A percentile compares a stretch with the other conserved stretches of the same genome.
phyloP scores from a whole-genome alignment of 2,113 vertebrate genomes.

The Circaetus cinerascens region DNA sequence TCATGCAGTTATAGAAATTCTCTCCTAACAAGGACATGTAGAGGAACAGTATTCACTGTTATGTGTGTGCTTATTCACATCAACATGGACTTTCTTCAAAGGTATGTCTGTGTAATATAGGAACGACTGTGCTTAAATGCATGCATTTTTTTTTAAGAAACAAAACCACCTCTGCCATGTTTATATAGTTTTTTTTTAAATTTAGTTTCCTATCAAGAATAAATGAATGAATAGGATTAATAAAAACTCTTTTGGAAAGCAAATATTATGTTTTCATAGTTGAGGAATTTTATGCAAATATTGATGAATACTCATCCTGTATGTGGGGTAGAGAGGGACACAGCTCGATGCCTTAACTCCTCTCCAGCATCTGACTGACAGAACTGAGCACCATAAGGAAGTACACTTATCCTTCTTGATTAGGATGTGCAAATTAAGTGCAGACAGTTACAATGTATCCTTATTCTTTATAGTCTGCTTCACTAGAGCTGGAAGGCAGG shows the following conservation, averaged over 20 bases:
- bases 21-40: background rate
- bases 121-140: background rate
- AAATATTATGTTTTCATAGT: background rate
- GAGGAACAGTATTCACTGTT: background rate
- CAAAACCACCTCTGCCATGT: rapidly evolving
- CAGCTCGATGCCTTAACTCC: background rate
- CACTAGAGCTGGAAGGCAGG: background rate
- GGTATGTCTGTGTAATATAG: background rate
- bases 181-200: background rate
- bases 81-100: background rate
- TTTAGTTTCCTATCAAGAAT: background rate
- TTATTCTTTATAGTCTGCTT: background rate
- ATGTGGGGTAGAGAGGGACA: background rate
- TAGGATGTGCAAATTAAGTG: background rate
- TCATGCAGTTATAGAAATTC: background rate
- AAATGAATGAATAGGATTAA: background rate
- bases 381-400: background rate
- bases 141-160: background rate
- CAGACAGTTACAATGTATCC: background rate
- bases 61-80: background rate
- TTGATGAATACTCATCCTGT: background rate
- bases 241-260: background rate
- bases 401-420: background rate
- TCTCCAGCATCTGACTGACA: background rate
- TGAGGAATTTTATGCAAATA: background rate